These are phyloP conservation scores for Erebia ligea DNA, from an alignment of 2,888 invertebrate species.

Conservation along the genomic window DNA sequence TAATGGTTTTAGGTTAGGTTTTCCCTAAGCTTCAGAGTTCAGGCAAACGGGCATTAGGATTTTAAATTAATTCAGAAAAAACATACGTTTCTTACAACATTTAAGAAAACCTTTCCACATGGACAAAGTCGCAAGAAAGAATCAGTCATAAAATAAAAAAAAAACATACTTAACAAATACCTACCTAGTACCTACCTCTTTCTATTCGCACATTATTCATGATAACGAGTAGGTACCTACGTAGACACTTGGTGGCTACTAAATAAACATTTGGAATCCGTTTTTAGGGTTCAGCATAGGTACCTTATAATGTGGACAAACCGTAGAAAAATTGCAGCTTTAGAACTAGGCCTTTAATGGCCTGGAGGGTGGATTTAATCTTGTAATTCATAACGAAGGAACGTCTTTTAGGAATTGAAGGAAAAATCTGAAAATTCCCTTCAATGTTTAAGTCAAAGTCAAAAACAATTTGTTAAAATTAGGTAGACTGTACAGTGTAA, in stretches of 20 bases:
- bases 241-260: background rate
- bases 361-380: no score
- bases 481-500: no score
- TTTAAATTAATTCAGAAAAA: background rate
- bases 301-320: background rate
- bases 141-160: background rate
- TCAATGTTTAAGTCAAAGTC: no score
- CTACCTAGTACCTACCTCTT: constrained; percentile 2
- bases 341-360: no score
- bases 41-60: no score
- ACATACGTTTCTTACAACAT: background rate
- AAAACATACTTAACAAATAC: background rate
- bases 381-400: no score
- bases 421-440: no score
- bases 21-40: no score
- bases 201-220: constrained; percentile 13
- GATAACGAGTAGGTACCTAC: background rate
- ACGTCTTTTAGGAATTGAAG: no score
- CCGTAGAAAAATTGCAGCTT: no score
- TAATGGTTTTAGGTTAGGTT: no score
- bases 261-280: constrained; percentile 15
- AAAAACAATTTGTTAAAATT: no score
- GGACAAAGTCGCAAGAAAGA: background rate
- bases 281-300: background rate
- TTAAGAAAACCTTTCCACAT: background rate